These are phyloP conservation scores for Ormyrus nitidulus DNA, from an alignment of 2,888 invertebrate species.

Conservation along the genomic window DNA sequence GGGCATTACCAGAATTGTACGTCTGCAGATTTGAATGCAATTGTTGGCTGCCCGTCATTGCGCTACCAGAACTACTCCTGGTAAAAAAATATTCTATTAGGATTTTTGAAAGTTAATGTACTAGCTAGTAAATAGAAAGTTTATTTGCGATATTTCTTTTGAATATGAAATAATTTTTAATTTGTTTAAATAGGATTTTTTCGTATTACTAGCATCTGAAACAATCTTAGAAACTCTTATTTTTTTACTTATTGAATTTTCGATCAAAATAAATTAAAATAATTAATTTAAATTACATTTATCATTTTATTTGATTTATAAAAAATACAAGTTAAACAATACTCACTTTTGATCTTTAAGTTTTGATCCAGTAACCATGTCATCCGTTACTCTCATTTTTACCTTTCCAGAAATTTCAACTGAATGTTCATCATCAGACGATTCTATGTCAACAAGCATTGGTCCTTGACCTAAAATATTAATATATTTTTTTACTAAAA, in stretches of 20 bases:
- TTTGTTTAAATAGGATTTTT: not conserved
- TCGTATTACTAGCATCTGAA: not conserved
- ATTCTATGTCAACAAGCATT: slow-evolving; percentile 82
- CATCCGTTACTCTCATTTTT: slow-evolving; percentile 75
- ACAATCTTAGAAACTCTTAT: not conserved
- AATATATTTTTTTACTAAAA: slow-evolving; percentile 8
- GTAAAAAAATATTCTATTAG: not conserved
- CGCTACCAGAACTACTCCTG: slow-evolving; percentile 68
- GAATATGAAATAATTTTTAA: no score
- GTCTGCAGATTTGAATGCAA: slow-evolving; percentile 69
- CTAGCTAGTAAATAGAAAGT: no score
- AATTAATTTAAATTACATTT: slow-evolving; percentile 21
- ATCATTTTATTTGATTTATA: not conserved
- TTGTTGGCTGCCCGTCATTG: slow-evolving; percentile 67
- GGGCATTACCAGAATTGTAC: slow-evolving; percentile 69
- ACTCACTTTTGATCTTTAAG: slow-evolving; percentile 74
- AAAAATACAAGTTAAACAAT: not conserved
- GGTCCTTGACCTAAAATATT: slow-evolving; percentile 67
- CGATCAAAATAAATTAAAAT: not conserved
- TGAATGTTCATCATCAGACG: slow-evolving; percentile 89
- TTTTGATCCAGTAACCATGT: slow-evolving; percentile 71
- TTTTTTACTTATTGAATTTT: no score
- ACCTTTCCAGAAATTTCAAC: slow-evolving; percentile 83
- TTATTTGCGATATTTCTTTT: no score
- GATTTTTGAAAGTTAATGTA: no score